These are phyloP conservation scores for Vimba vimba DNA, from an alignment of 2,113 vertebrate species.

Conservation along the genomic window DNA sequence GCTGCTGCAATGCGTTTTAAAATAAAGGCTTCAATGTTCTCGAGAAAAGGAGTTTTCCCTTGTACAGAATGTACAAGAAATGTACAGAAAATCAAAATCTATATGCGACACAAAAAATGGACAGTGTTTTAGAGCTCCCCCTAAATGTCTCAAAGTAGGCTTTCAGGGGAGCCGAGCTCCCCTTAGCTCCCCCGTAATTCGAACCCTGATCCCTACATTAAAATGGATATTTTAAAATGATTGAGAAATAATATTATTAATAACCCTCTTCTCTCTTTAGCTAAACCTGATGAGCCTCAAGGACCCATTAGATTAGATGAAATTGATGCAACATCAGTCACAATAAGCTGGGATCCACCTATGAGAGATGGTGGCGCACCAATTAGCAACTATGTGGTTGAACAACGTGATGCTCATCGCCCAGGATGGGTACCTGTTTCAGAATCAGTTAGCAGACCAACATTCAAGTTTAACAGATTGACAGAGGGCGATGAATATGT, in stretches of 20 bases:
- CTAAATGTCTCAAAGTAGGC: too few species aligned
- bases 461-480: slow-evolving; percentile 89
- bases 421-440: slow-evolving; percentile 96
- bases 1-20: too few species aligned
- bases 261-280: slow-evolving; percentile 68
- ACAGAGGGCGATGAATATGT: slow-evolving; percentile 93
- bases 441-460: slow-evolving; percentile 90
- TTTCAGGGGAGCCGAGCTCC: too few species aligned
- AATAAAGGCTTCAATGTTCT: too few species aligned
- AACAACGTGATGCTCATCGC: slow-evolving; percentile 95
- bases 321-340: slow-evolving; percentile 87
- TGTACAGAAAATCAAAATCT: too few species aligned
- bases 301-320: slow-evolving; percentile 91
- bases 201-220: slow-evolving; percentile 13
- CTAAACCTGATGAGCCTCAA: slow-evolving; percentile 90
- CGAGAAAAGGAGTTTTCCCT: too few species aligned
- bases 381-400: slow-evolving; percentile 89
- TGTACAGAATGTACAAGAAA: too few species aligned
- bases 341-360: slow-evolving; percentile 92
- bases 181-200: too few species aligned
- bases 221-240: background rate
- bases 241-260: slow-evolving; percentile 35
- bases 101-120: too few species aligned
- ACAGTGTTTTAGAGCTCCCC: too few species aligned
- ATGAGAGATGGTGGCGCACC: slow-evolving; percentile 91